phyloP scores from a whole-genome alignment of 2,888 invertebrate species.

The Cryptocephalus moraei region DNA sequence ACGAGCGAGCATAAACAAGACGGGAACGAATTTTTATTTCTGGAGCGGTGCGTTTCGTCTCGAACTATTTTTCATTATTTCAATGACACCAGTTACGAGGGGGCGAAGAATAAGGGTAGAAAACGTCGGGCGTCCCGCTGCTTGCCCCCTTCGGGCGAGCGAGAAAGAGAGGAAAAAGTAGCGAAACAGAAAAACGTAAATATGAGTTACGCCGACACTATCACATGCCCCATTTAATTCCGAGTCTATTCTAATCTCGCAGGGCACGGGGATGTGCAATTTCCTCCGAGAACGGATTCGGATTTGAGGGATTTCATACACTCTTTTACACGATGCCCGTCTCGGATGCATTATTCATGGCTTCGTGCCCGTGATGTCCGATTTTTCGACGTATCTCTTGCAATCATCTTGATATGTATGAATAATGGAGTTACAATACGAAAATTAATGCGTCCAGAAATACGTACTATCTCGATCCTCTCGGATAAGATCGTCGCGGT shows the following conservation, averaged over 20 bases:
- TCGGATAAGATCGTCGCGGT: no score
- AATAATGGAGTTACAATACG: constrained; percentile 7
- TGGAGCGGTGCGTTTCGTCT: no score
- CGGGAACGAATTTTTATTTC: no score
- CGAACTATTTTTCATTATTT: no score
- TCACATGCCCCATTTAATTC: constrained; percentile 40
- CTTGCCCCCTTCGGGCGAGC: constrained; percentile 9
- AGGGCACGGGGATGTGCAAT: constrained; percentile 14
- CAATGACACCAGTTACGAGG: no score
- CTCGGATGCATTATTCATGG: constrained; percentile 10
- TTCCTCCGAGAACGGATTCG: constrained; percentile 4
- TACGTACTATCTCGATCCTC: neutral
- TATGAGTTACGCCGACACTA: constrained; percentile 39
- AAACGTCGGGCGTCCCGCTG: constrained; percentile 14
- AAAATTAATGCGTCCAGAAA: constrained; percentile 1
- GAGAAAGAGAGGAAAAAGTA: constrained; percentile 10
- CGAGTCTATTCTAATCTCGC: constrained; percentile 33
- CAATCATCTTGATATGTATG: constrained; percentile 11
- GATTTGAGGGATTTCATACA: constrained; percentile 6
- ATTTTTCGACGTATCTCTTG: constrained; percentile 9
- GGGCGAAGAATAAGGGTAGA: neutral
- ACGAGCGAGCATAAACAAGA: no score
- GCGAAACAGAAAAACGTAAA: constrained; percentile 28
- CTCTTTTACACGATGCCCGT: constrained; percentile 3
- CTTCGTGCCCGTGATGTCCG: no score